Base-by-base conservation (phyloP, 1,140 invertebrate species). In the Anastrepha obliqua region DNA sequence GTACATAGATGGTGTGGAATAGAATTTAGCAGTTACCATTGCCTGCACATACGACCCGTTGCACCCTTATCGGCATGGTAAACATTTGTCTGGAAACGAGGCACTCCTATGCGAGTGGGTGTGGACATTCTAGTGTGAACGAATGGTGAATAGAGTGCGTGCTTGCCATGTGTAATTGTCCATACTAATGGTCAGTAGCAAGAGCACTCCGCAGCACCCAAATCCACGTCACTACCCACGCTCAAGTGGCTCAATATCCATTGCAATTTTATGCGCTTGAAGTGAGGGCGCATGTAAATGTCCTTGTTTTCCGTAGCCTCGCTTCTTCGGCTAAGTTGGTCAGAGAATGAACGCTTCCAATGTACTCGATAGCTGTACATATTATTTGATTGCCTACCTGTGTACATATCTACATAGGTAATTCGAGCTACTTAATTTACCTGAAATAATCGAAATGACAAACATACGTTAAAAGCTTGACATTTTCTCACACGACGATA, bases 341-440 rank as follows among this genome's bases (percentile, higher is more conserved):
- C 29, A 29, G 29, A 29, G 81, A 47, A 47, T 59, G 47, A 58
- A 6, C 70, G 11, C 44, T 85, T 17, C 11, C 44, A 17, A 13
- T 13, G 11, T 47, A 85, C 3, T 3, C 81, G 51, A 11, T 85
- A 17, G 47, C 58, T 29, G 17, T 55, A 15, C 42, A 29, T 59
- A 44, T 87, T 78, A 55, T 9, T 87, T 59, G n/a, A 44, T 39
- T 87, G 60, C 39, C 86, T 51, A 60, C 85, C 67, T 86, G 58
- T 55, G 86, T 85, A 64, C 42, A 67, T 86, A 67, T 74, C 7
- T 58, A 39, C 0, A 15, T 87, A 65, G 20, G 62, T 58, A 3
- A n/a, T n/a, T 47, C 7, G 65, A 87, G 86, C 86, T 87, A 87
- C 86, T 87, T 87, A 87, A 87, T 87, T 87, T 87, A 87, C 86